These are phyloP conservation scores for Xiphorhynchus elegans DNA, from an alignment of 2,113 vertebrate species.

Conservation along the genomic window DNA sequence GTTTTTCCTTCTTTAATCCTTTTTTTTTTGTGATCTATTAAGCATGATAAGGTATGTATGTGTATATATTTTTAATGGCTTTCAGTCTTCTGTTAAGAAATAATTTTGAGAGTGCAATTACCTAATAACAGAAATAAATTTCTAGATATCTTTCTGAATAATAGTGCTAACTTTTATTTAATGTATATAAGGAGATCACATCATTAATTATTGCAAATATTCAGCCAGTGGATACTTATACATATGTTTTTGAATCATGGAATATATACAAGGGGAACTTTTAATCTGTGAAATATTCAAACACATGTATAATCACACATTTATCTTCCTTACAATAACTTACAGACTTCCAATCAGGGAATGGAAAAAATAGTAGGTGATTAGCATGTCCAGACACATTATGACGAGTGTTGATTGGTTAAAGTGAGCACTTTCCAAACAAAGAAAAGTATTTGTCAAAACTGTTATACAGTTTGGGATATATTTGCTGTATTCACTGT, in stretches of 20 bases:
- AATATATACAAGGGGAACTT: constrained; percentile 34
- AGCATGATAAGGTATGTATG: neutral
- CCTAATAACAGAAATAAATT: constrained; percentile 31
- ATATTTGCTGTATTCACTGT: neutral
- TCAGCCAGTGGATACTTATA: neutral
- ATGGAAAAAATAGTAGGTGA: constrained; percentile 44
- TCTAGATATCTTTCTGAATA: constrained; percentile 40
- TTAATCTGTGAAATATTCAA: constrained; percentile 51
- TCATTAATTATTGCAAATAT: constrained; percentile 40
- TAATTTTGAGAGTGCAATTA: neutral
- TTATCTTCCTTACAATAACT: constrained; percentile 33
- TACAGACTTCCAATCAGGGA: constrained; percentile 11
- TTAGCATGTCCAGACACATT: constrained; percentile 36
- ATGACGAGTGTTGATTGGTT: constrained; percentile 12
- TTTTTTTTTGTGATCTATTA: neutral
- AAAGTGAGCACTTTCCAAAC: constrained; percentile 48
- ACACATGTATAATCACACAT: constrained; percentile 7
- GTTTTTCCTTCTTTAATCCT: constrained; percentile 15
- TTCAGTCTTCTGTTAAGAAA: neutral
- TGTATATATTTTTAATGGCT: neutral
- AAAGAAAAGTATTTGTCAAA: constrained; percentile 54
- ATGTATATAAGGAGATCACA: neutral
- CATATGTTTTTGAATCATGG: neutral
- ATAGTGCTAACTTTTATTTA: neutral
- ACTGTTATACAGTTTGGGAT: neutral